A percentile compares a stretch with the other conserved stretches of the same genome.
phyloP scores from a whole-genome alignment of 2,113 vertebrate species.

The Mugil cephalus region DNA sequence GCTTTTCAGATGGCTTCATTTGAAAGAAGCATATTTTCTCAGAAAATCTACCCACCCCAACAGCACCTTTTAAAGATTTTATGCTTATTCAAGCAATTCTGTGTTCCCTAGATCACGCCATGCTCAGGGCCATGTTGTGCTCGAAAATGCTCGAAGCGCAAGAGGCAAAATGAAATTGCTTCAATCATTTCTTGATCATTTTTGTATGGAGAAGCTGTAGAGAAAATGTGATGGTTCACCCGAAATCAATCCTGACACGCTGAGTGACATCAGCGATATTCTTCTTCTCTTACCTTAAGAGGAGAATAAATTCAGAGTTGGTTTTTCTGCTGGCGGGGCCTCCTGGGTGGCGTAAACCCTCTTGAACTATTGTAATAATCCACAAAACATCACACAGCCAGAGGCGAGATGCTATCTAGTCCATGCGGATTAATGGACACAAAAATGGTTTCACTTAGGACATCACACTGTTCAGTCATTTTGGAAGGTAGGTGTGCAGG shows the following conservation, averaged over 20 bases:
- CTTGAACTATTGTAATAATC: conserved; percentile 63
- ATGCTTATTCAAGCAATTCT: conserved; percentile 32
- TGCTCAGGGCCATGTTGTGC: conserved; percentile 9
- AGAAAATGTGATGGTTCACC: conserved; percentile 8
- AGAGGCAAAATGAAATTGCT: conserved; percentile 35
- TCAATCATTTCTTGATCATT: conserved; percentile 38
- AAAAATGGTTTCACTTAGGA: conserved; percentile 50
- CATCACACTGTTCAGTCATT: conserved; percentile 58
- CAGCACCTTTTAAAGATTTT: conserved; percentile 25
- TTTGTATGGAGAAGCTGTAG: conserved; percentile 12
- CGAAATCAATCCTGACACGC: conserved; percentile 29
- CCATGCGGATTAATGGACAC: conserved; percentile 50
- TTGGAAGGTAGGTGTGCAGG: conserved; percentile 33
- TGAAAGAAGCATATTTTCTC: conserved; percentile 17
- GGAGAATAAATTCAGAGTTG: conserved; percentile 18
- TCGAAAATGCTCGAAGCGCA: conserved; percentile 19
- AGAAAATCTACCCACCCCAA: background rate
- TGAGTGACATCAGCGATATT: conserved; percentile 27
- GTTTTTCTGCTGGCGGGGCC: conserved; percentile 12
- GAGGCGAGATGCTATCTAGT: conserved; percentile 50
- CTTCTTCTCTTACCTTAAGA: conserved; percentile 25
- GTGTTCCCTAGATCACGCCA: conserved; percentile 21
- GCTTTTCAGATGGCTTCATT: conserved; percentile 59
- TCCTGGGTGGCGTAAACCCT: conserved; percentile 27
- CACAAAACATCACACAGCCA: conserved; percentile 46